phyloP scores from a whole-genome alignment of 2,113 vertebrate genomes.

The Tetrao urogallus region DNA sequence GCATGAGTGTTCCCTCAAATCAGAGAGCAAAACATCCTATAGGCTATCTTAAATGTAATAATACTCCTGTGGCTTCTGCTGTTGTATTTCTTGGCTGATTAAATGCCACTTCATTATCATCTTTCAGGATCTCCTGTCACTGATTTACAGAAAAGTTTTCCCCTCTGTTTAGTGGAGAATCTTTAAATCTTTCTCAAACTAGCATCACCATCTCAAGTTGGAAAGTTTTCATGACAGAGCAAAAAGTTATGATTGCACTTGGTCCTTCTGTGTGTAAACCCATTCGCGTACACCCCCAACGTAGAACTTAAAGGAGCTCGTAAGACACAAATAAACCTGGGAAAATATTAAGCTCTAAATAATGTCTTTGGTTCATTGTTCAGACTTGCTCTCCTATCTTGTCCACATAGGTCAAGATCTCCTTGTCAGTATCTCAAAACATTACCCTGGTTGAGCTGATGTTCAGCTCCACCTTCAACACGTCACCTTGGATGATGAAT shows the following conservation, averaged over 20 bases:
- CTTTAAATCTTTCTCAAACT: not conserved
- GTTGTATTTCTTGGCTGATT: not conserved
- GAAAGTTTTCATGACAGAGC: not conserved
- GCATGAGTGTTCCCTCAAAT: not conserved
- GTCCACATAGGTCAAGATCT: not conserved
- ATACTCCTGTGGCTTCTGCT: not conserved
- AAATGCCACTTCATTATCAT: not conserved
- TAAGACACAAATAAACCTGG: not conserved
- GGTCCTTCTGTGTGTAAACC: not conserved
- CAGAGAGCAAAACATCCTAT: rapidly evolving
- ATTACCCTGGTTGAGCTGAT: not conserved
- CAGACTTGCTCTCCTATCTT: not conserved
- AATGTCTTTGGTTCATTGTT: not conserved
- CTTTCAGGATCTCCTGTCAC: not conserved
- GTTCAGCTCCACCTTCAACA: not conserved
- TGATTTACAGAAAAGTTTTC: not conserved
- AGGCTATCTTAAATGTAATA: not conserved
- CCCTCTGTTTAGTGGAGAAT: not conserved
- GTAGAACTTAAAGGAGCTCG: not conserved
- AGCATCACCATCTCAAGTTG: not conserved
- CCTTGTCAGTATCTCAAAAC: not conserved
- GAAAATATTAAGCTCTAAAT: not conserved
- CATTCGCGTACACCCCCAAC: not conserved
- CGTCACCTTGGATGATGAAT: not conserved
- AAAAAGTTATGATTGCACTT: not conserved